These are phyloP conservation scores for Drosophila repletoides DNA, from an alignment of 1,140 invertebrate genomes.

Conservation along the genomic window DNA sequence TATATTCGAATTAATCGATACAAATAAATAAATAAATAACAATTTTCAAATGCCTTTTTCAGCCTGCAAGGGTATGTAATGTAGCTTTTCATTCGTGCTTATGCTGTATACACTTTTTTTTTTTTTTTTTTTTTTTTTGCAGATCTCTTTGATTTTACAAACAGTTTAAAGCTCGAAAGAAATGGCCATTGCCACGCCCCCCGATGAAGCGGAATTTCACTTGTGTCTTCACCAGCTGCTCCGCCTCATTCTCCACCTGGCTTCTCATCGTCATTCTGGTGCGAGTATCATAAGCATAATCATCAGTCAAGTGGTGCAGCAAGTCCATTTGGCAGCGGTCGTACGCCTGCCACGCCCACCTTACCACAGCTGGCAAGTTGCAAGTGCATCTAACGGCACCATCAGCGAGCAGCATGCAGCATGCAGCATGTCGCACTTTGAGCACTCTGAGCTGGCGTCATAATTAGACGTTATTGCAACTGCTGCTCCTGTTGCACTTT, in stretches of 20 bases:
- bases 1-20: too few species aligned
- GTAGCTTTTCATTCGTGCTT: too few species aligned
- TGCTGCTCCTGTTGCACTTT: constrained; percentile 34
- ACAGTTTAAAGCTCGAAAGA: not conserved
- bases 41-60: too few species aligned
- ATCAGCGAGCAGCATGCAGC: not conserved
- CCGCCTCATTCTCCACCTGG: too few species aligned
- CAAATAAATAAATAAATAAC: too few species aligned
- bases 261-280: not conserved
- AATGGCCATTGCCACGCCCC: constrained; percentile 5
- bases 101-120: too few species aligned
- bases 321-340: not conserved
- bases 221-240: not conserved
- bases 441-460: constrained; percentile 45
- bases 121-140: not conserved
- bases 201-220: constrained; percentile 11
- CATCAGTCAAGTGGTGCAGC: constrained; percentile 29
- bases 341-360: constrained; percentile 10
- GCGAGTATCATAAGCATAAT: constrained; percentile 17
- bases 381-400: constrained; percentile 17
- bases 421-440: not conserved
- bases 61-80: too few species aligned
- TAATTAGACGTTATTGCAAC: constrained; percentile 61
- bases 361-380: not conserved
- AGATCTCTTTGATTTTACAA: constrained; percentile 13